Evolutionary conservation across 2,888 invertebrate genomes (phyloP).

Genomic region (Carcina quercana): DNA sequence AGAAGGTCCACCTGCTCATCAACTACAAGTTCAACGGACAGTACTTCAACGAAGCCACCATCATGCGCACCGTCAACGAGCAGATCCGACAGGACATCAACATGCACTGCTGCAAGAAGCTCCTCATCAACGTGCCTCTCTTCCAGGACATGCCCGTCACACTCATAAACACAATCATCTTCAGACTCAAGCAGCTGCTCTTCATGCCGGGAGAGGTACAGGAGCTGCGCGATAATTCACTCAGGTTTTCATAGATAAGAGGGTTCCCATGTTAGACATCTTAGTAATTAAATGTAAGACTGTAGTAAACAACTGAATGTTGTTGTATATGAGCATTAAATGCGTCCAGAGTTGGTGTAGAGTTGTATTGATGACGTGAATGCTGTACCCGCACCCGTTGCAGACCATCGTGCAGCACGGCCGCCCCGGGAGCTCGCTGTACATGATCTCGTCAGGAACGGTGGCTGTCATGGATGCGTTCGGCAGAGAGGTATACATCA

Average conservation of each 20-base stretch:
- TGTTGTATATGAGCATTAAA: no score
- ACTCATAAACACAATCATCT: conserved; percentile 64
- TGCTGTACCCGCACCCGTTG: conserved; percentile 14
- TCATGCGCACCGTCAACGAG: conserved; percentile 45
- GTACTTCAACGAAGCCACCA: conserved; percentile 39
- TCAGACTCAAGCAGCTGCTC: conserved; percentile 63
- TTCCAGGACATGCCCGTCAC: conserved; percentile 68
- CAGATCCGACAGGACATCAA: conserved; percentile 71
- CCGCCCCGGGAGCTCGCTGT: conserved; percentile 68
- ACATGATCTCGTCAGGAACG: conserved; percentile 74
- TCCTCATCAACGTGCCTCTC: conserved; percentile 70
- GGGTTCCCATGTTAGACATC: no score
- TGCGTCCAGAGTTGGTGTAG: neutral
- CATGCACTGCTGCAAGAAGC: conserved; percentile 64
- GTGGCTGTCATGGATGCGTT: conserved; percentile 71
- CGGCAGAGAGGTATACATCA: conserved; percentile 74
- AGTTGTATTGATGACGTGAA: no score
- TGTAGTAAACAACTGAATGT: no score
- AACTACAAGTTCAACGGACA: conserved; percentile 45
- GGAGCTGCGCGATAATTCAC: neutral
- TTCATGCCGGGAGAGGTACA: conserved; percentile 74
- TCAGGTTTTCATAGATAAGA: no score
- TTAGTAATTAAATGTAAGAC: no score
- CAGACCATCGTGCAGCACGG: conserved; percentile 71
- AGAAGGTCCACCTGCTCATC: conserved; percentile 37